Evolutionary conservation across 2,113 vertebrate genomes (phyloP).

Genomic region (Turdus rufiventris): DNA sequence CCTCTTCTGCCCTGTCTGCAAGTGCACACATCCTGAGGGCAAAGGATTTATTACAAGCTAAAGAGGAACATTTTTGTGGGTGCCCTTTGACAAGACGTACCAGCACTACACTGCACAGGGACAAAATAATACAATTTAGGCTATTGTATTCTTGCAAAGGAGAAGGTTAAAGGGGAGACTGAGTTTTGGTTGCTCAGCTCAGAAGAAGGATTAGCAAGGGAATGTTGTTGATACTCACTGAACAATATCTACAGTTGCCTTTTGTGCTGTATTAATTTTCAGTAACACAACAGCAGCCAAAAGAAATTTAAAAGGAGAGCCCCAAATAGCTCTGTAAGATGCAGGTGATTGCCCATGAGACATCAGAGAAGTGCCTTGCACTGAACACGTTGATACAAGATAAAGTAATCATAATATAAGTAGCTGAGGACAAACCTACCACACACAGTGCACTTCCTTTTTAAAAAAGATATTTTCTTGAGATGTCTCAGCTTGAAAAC

Average conservation of each 20-base stretch:
- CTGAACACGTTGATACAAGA: neutral
- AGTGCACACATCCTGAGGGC: neutral
- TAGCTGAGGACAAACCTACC: neutral
- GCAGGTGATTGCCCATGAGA: neutral
- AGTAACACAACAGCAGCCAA: neutral
- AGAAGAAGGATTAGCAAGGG: neutral
- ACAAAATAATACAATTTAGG: constrained; percentile 38
- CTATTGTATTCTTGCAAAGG: neutral
- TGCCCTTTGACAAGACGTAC: constrained; percentile 19
- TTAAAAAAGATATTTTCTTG: neutral
- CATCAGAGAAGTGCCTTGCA: neutral
- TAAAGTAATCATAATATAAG: neutral
- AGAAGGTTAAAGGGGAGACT: neutral
- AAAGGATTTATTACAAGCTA: constrained; percentile 11
- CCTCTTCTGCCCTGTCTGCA: neutral
- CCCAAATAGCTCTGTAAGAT: neutral
- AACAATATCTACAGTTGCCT: neutral
- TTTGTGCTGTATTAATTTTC: neutral
- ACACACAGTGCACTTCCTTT: fast-evolving
- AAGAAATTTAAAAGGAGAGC: neutral
- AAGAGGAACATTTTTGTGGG: constrained; percentile 9
- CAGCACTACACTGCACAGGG: neutral
- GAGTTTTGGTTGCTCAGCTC: neutral
- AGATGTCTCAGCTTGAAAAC: neutral
- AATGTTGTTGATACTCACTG: neutral